A percentile compares a stretch with the other conserved stretches of the same genome.
Evolutionary conservation across 2,113 vertebrate species (phyloP).

Genomic region (Lampris incognitus): DNA sequence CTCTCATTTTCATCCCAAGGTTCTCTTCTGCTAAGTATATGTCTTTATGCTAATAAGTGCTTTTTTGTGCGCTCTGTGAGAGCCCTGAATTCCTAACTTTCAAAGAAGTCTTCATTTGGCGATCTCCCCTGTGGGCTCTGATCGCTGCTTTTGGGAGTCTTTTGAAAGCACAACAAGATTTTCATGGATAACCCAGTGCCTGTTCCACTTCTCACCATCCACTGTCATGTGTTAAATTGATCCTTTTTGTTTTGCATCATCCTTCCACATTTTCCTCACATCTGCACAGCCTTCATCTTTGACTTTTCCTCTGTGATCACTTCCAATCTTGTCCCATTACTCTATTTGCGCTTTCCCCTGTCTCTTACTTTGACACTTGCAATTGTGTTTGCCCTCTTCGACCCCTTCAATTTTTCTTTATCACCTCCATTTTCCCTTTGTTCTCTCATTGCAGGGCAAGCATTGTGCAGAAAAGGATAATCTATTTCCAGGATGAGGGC

Average conservation of each 20-base stretch:
- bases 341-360: neutral
- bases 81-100: conserved; percentile 15
- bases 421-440: conserved; percentile 16
- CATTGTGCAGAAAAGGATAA: conserved; percentile 97
- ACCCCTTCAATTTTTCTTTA: conserved; percentile 7
- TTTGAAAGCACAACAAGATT: conserved; percentile 28
- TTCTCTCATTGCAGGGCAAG: conserved; percentile 86
- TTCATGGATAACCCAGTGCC: conserved; percentile 34
- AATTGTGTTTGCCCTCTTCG: neutral
- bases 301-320: neutral
- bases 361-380: neutral
- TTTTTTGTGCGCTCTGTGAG: conserved; percentile 32
- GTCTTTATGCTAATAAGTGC: conserved; percentile 20
- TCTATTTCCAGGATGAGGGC: conserved; percentile 98
- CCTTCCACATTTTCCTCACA: neutral
- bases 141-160: conserved; percentile 33
- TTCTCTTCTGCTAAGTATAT: neutral
- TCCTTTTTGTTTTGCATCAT: neutral
- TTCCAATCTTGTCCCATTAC: neutral
- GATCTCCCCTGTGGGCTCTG: conserved; percentile 18
- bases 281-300: no score
- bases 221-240: conserved; percentile 14
- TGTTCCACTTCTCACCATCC: conserved; percentile 26
- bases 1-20: conserved; percentile 10
- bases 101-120: conserved; percentile 20